A percentile compares a stretch with the other conserved stretches of the same genome.
These are phyloP conservation scores for Halyomorpha halys DNA, from an alignment of 1,140 invertebrate species.

Conservation along the genomic window DNA sequence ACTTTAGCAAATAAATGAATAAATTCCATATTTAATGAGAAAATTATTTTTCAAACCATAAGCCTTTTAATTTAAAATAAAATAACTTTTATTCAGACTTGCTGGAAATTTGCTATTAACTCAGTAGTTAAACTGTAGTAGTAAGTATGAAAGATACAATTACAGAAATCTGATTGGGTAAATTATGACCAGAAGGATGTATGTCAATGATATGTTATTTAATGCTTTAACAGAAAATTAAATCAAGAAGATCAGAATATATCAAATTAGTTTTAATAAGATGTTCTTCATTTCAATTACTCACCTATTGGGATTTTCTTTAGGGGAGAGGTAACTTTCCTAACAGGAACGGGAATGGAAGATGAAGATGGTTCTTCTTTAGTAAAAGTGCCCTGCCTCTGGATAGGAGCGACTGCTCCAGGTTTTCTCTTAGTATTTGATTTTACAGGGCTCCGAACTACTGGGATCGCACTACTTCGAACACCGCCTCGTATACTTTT, in stretches of 20 bases:
- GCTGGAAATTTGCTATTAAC: too few relatives aligned
- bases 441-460: conserved; percentile 27
- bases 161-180: too few relatives aligned
- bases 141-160: too few relatives aligned
- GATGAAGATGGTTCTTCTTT: conserved; percentile 32
- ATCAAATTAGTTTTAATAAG: not conserved
- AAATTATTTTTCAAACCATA: too few relatives aligned
- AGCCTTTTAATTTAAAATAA: too few relatives aligned
- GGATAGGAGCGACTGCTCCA: conserved; percentile 20
- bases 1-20: too few relatives aligned
- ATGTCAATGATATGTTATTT: too few relatives aligned
- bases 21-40: too few relatives aligned
- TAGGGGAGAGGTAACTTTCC: conserved; percentile 22
- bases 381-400: conserved; percentile 32
- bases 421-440: conserved; percentile 22
- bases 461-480: conserved; percentile 28
- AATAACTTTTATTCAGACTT: too few relatives aligned
- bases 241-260: not conserved
- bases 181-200: too few relatives aligned
- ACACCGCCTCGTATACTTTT: conserved; percentile 61
- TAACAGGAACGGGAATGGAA: conserved; percentile 28
- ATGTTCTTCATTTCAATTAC: not conserved
- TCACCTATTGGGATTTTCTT: conserved; percentile 18
- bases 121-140: too few relatives aligned
- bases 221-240: too few relatives aligned